Percentiles rank a stretch among this genome's conserved stretches.
Evolutionary conservation across 2,888 invertebrate genomes (phyloP).

Genomic region (Calameuta idolon): DNA sequence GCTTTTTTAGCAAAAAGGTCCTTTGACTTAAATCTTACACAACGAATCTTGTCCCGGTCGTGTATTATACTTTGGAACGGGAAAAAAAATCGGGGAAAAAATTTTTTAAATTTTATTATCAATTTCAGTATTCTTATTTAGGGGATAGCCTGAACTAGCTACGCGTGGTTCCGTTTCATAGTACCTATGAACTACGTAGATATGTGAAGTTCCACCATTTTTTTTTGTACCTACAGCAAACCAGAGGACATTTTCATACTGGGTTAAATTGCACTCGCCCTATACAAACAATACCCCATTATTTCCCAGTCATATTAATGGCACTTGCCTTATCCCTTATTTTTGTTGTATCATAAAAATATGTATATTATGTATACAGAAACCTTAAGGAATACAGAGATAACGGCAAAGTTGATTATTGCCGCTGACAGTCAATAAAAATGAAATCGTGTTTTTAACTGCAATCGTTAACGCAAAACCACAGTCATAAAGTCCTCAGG

Average conservation of each 20-base stretch:
- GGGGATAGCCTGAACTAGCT: background rate
- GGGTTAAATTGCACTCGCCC: background rate
- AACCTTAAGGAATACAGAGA: background rate
- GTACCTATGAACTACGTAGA: background rate
- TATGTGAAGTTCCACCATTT: background rate
- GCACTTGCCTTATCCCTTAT: background rate
- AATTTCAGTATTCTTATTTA: background rate
- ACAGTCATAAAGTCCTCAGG: slow-evolving; percentile 36
- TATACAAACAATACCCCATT: background rate
- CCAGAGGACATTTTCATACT: background rate
- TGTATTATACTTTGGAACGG: background rate
- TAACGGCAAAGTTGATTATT: background rate
- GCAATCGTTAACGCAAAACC: slow-evolving; percentile 45
- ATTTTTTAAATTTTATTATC: background rate
- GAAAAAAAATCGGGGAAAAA: too few relatives aligned
- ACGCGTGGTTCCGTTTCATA: background rate
- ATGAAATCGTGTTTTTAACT: slow-evolving; percentile 25
- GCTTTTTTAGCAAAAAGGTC: background rate
- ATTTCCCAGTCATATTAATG: background rate
- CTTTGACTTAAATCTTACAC: background rate
- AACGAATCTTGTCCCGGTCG: background rate
- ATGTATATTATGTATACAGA: background rate
- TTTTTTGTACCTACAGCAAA: background rate
- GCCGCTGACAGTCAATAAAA: slow-evolving; percentile 29
- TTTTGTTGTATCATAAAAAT: background rate